These are phyloP conservation scores for Drosophila asahinai DNA, from an alignment of 1,140 invertebrate species.

Conservation along the genomic window DNA sequence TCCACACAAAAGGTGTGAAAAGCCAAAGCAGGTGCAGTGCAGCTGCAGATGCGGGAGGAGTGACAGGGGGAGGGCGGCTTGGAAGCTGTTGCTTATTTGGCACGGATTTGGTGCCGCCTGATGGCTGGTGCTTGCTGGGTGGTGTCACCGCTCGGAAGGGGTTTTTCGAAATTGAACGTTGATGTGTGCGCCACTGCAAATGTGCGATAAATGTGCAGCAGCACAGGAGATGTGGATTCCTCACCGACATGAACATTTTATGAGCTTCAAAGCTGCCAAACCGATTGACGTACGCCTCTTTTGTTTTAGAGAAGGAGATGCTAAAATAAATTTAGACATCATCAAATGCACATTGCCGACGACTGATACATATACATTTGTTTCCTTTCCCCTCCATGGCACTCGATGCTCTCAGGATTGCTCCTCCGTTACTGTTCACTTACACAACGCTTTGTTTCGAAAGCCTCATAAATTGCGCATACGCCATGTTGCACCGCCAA, in stretches of 20 bases:
- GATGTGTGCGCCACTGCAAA: slow-evolving; percentile 61
- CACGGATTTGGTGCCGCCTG: slow-evolving; percentile 48
- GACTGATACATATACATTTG: slow-evolving; percentile 22
- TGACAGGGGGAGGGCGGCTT: not conserved
- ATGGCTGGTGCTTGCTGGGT: slow-evolving; percentile 1
- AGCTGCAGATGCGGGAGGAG: not conserved
- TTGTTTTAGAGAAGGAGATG: not conserved
- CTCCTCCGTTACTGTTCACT: slow-evolving; percentile 50
- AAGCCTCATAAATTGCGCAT: slow-evolving; percentile 79
- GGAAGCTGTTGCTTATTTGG: slow-evolving; percentile 76
- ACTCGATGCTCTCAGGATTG: slow-evolving; percentile 21
- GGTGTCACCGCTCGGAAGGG: slow-evolving; percentile 19
- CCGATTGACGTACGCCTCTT: not conserved
- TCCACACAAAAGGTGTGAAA: slow-evolving; percentile 68
- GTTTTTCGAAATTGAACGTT: slow-evolving; percentile 63
- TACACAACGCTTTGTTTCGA: slow-evolving; percentile 66
- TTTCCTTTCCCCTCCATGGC: slow-evolving; percentile 17
- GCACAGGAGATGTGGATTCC: not conserved
- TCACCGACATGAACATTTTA: slow-evolving; percentile 14
- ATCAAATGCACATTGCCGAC: slow-evolving; percentile 15
- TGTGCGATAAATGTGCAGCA: slow-evolving; percentile 61
- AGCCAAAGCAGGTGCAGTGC: slow-evolving; percentile 33
- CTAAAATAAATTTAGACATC: slow-evolving; percentile 14
- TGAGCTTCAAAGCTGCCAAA: slow-evolving; percentile 9
- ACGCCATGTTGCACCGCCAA: slow-evolving; percentile 63